Conservation (phyloP, 2,797 vertebrate species). For the Gila robusta region DNA sequence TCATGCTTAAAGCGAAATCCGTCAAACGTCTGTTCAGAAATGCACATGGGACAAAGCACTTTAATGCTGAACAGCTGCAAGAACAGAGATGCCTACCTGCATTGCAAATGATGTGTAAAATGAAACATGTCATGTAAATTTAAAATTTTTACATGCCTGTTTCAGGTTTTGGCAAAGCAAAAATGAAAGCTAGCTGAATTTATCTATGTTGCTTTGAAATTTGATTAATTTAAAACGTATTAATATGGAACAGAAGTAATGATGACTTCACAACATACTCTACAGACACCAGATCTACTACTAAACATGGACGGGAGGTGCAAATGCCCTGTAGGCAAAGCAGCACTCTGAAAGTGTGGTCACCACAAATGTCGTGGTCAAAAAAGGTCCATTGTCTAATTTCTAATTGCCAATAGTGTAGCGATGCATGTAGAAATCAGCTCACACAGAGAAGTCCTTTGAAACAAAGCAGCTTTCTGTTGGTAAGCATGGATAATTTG, state of each 20-base stretch:
- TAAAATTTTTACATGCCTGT: conserved; percentile 29
- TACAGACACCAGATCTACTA: not conserved
- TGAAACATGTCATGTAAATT: conserved; percentile 27
- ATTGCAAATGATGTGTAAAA: conserved; percentile 49
- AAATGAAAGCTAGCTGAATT: conserved; percentile 24
- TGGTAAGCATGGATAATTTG: not conserved
- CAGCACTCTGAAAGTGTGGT: not conserved
- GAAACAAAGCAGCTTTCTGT: not conserved
- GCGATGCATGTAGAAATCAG: not conserved
- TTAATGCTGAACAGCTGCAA: conserved; percentile 42
- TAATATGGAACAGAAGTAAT: not conserved
- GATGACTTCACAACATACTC: not conserved
- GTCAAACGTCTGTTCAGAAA: conserved; percentile 32
- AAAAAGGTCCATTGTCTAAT: not conserved
- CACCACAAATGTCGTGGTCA: not conserved
- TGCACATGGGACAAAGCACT: conserved; percentile 29
- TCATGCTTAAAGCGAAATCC: conserved; percentile 39
- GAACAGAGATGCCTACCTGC: conserved; percentile 43
- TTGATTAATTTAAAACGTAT: not conserved
- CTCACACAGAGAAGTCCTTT: not conserved
- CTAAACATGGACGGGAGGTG: not conserved
- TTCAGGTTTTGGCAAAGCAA: conserved; percentile 14
- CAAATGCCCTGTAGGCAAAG: not conserved
- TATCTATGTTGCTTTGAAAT: not conserved
- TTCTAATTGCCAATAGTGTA: not conserved